Percentiles rank a stretch among this genome's conserved stretches.
These are phyloP conservation scores for Busarellus nigricollis DNA, from an alignment of 2,797 vertebrate species.

Conservation along the genomic window DNA sequence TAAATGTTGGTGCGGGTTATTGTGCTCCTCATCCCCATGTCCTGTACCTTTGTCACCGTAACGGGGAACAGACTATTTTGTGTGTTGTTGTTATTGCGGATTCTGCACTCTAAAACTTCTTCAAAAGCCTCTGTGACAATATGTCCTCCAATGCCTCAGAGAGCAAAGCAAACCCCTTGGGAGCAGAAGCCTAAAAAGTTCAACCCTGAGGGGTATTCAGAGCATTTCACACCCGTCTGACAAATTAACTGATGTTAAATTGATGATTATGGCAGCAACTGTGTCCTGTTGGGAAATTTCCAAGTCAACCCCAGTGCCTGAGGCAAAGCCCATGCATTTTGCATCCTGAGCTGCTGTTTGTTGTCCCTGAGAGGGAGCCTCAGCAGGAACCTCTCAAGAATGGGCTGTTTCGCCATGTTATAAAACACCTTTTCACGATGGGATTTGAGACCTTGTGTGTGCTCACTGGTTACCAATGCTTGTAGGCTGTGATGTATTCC, in stretches of 20 bases:
- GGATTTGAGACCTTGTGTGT: not conserved
- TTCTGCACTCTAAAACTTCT: not conserved
- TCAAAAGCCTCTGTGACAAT: not conserved
- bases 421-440: not conserved
- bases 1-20: not conserved
- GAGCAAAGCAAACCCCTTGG: not conserved
- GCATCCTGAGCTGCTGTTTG: not conserved
- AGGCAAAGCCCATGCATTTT: not conserved
- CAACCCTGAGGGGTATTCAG: accelerated
- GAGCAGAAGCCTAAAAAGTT: not conserved
- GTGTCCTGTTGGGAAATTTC: not conserved
- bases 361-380: not conserved
- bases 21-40: not conserved
- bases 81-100: not conserved
- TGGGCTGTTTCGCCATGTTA: not conserved
- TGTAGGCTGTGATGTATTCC: not conserved
- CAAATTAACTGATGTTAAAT: not conserved
- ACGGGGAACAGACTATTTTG: accelerated
- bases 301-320: not conserved
- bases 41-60: not conserved
- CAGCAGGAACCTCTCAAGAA: not conserved
- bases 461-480: not conserved
- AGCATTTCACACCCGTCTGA: not conserved
- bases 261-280: accelerated
- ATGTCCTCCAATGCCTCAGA: not conserved